phyloP scores from a whole-genome alignment of 2,888 invertebrate species.

The Noctua comes region DNA sequence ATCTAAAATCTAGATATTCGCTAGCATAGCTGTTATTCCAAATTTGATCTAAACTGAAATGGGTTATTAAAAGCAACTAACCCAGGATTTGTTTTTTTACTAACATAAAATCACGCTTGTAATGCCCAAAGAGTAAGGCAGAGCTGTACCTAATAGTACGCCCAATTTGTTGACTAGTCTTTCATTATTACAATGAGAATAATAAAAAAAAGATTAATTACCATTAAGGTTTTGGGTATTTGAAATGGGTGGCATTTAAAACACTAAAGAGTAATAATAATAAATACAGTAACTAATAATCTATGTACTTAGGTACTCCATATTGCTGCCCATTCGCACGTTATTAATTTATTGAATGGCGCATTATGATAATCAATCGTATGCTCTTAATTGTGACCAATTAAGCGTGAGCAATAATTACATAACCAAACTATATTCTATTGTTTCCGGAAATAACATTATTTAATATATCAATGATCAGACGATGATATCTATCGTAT shows the following conservation, averaged over 20 bases:
- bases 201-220: not conserved
- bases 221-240: not conserved
- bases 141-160: not conserved
- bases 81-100: not conserved
- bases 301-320: not conserved
- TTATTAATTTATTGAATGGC: constrained; percentile 57
- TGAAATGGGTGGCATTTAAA: not conserved
- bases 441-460: constrained; percentile 30
- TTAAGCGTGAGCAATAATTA: constrained; percentile 60
- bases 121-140: not conserved
- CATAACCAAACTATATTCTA: constrained; percentile 41
- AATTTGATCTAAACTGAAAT: not conserved
- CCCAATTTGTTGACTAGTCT: not conserved
- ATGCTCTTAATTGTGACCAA: constrained; percentile 56
- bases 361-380: constrained; percentile 60
- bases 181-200: not conserved
- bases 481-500: not conserved
- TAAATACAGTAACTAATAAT: not conserved
- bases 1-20: not conserved
- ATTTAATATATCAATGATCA: not conserved
- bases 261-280: not conserved
- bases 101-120: not conserved
- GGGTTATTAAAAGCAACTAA: not conserved
- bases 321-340: constrained; percentile 29
- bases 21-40: not conserved